phyloP scores from a whole-genome alignment of 2,113 vertebrate species.

The Percopsis transmontana region DNA sequence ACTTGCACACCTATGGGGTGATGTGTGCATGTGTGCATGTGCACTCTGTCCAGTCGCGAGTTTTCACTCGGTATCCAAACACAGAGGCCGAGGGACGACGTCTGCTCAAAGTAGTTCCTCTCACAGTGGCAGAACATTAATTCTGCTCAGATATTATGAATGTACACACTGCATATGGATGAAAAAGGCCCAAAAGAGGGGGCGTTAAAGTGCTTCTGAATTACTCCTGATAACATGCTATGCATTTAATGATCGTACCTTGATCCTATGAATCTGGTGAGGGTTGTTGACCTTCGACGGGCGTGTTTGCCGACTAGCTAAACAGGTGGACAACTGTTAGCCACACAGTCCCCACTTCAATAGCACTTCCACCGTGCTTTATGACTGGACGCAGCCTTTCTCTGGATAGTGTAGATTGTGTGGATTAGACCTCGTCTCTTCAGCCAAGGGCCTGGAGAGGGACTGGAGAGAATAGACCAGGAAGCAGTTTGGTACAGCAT shows the following conservation, averaged over 20 bases:
- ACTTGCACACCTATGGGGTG: too few species aligned
- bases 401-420: constrained; percentile 73
- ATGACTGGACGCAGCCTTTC: constrained; percentile 74
- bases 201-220: background rate
- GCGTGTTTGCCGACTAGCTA: constrained; percentile 62
- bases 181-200: too few species aligned
- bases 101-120: too few species aligned
- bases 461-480: constrained; percentile 66
- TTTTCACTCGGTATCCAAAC: too few species aligned
- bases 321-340: constrained; percentile 65
- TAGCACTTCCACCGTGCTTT: constrained; percentile 69
- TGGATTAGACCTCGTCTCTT: constrained; percentile 66
- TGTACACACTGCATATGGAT: too few species aligned
- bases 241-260: constrained; percentile 52
- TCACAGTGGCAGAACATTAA: too few species aligned
- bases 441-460: constrained; percentile 61
- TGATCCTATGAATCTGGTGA: constrained; percentile 39
- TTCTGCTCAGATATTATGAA: too few species aligned
- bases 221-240: constrained; percentile 36
- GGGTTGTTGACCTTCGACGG: constrained; percentile 68
- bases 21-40: too few species aligned
- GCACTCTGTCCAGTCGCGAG: too few species aligned
- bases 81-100: too few species aligned
- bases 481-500: constrained; percentile 75
- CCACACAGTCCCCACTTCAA: constrained; percentile 68